Conservation (phyloP, 1,140 invertebrate genomes). For the Asbolus verrucosus region DNA sequence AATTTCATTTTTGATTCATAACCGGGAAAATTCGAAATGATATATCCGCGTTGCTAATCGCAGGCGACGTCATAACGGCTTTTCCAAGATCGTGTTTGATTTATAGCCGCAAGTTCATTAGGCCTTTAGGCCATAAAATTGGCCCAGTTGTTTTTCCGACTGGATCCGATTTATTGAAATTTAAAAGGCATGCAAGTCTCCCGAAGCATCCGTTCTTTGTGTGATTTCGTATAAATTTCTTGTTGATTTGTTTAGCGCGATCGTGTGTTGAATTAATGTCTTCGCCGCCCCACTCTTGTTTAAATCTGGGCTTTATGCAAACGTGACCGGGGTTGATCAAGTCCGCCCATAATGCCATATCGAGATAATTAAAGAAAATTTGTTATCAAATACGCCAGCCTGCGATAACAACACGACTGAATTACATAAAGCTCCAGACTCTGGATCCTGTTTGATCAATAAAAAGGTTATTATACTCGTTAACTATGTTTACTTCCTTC, state of each 20-base stretch:
- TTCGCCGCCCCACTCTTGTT: constrained; percentile 11
- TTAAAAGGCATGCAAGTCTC: too few relatives aligned
- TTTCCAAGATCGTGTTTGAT: constrained; percentile 7
- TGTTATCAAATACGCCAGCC: constrained; percentile 11
- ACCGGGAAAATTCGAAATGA: constrained; percentile 13
- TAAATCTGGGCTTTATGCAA: constrained; percentile 39
- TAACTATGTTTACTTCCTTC: constrained; percentile 32
- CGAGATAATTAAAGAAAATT: constrained; percentile 29
- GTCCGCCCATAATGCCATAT: constrained; percentile 19
- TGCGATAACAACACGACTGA: neutral
- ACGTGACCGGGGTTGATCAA: constrained; percentile 38
- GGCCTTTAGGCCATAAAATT: constrained; percentile 7
- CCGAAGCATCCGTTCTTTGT: neutral
- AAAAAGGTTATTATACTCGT: constrained; percentile 35
- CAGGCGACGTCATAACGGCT: constrained; percentile 22
- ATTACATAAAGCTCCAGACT: constrained; percentile 19
- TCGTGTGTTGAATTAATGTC: constrained; percentile 40
- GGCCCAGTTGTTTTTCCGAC: constrained; percentile 21
- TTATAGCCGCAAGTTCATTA: constrained; percentile 21
- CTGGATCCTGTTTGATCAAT: constrained; percentile 18
- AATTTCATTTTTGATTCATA: constrained; percentile 2
- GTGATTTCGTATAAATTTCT: constrained; percentile 29
- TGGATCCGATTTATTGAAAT: constrained; percentile 20
- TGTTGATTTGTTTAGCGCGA: constrained; percentile 32
- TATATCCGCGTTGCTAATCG: constrained; percentile 18